These are phyloP conservation scores for Macrobrachium nipponense DNA, from an alignment of 1,140 invertebrate genomes.

Conservation along the genomic window DNA sequence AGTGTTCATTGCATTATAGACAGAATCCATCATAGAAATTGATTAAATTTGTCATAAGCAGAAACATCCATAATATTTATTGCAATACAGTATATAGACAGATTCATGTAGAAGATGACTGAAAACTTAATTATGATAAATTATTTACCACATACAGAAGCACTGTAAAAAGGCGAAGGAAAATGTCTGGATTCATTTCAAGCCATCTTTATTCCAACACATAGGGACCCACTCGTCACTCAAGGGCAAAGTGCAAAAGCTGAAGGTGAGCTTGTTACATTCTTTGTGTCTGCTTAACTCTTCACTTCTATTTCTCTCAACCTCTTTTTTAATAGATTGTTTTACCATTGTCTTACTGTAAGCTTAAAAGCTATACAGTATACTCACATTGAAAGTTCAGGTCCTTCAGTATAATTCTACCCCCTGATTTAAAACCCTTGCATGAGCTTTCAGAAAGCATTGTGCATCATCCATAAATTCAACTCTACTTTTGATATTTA, in stretches of 20 bases:
- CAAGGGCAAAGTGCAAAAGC: slow-evolving; percentile 95
- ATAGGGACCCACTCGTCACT: slow-evolving; percentile 95
- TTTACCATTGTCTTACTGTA: too few relatives aligned
- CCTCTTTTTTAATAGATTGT: too few relatives aligned
- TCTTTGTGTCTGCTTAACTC: neutral
- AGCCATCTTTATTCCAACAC: slow-evolving; percentile 95
- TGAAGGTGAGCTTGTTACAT: slow-evolving; percentile 78
- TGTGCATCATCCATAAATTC: too few relatives aligned
- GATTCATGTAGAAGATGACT: neutral
- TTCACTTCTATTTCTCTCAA: neutral
- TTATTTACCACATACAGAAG: slow-evolving; percentile 75
- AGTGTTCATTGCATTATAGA: too few relatives aligned
- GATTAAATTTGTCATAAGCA: slow-evolving; percentile 68
- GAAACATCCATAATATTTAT: slow-evolving; percentile 74
- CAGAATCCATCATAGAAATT: neutral
- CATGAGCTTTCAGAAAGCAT: too few relatives aligned
- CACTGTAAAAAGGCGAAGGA: slow-evolving; percentile 85
- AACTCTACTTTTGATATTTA: too few relatives aligned
- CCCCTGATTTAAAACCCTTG: too few relatives aligned
- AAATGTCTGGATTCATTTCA: slow-evolving; percentile 87
- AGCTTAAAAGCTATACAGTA: too few relatives aligned
- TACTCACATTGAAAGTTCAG: too few relatives aligned
- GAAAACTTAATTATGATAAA: too few relatives aligned
- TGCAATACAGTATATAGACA: too few relatives aligned
- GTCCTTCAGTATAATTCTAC: too few relatives aligned